Base-by-base conservation (phyloP, 2,888 invertebrate species). In the Drosophila mimica region DNA sequence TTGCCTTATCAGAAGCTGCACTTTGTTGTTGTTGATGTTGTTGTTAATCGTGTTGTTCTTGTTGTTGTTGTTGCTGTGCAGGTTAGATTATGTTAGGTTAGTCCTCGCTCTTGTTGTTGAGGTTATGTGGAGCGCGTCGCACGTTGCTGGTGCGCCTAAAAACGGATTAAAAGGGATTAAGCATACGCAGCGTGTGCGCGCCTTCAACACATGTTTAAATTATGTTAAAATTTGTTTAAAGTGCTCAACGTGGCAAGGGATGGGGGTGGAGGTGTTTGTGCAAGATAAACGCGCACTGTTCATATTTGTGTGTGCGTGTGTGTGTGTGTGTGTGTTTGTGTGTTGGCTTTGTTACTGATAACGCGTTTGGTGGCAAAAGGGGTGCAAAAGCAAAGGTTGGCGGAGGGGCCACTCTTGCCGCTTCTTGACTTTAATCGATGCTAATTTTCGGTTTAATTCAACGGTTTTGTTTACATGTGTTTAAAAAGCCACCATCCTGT, bases 391-490 rank as follows among this genome's bases (percentile, higher is more conserved):
- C 28, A 2, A 34, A 53, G 25, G 25, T 46, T 13, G 25, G 65
- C 46, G 31, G 36, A 17, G 36, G 17, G 36, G 36, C 17, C 17
- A 17, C 20, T 60, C 60, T 71, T 60, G 57, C 58, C 53, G 63
- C 86, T 86, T 90, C 90, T 85, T 85, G 85, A 78, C 90, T 89
- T 85, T 90, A 85, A 85, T 85, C 85, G 90, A 85, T 85, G 85
- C 85, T 89, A 85, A 85, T 85, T 85, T 85, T 88, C 78, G 90
- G 85, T 85, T 85, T 89, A 89, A 90, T 89, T 85, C 85, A 85
- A 89, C 88, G 90, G 85, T 88, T 88, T 88, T 85, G 85, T 85
- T 85, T 89, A 89, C 85, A 85, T 81, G 83, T 89, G 90, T 81
- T 83, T 74, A 74, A 89, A 89, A 76, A 73, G 73, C 89, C 74